Conservation (phyloP, 2,113 vertebrate species). For the Kobus ellipsiprymnus region DNA sequence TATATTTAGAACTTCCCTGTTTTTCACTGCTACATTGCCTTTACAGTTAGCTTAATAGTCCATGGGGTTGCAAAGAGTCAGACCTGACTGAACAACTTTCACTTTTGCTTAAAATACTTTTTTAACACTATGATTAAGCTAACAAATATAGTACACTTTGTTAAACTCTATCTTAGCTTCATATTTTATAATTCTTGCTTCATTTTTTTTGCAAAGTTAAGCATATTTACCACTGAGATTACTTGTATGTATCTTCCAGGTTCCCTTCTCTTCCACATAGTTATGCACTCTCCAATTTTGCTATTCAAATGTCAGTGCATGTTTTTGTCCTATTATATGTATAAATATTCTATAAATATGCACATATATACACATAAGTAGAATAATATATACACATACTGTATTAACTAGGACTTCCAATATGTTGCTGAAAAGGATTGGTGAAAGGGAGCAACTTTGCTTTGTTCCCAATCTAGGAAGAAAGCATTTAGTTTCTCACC, state of each 20-base stretch:
- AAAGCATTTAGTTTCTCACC: neutral
- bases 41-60: neutral
- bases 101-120: too few species aligned
- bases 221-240: neutral
- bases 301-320: neutral
- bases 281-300: neutral
- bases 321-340: neutral
- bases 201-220: neutral
- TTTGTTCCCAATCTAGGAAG: neutral
- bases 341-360: neutral
- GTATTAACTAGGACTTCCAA: neutral
- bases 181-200: neutral
- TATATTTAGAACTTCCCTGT: too few species aligned
- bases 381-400: neutral
- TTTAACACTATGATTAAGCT: neutral
- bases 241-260: neutral
- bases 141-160: neutral
- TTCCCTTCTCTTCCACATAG: neutral
- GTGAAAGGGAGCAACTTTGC: neutral
- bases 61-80: too few species aligned
- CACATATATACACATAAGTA: neutral
- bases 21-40: neutral
- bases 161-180: neutral
- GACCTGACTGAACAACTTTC: too few species aligned
- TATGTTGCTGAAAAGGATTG: neutral